These are phyloP conservation scores for Coregonus clupeaformis DNA, from an alignment of 2,113 vertebrate species.

Conservation along the genomic window DNA sequence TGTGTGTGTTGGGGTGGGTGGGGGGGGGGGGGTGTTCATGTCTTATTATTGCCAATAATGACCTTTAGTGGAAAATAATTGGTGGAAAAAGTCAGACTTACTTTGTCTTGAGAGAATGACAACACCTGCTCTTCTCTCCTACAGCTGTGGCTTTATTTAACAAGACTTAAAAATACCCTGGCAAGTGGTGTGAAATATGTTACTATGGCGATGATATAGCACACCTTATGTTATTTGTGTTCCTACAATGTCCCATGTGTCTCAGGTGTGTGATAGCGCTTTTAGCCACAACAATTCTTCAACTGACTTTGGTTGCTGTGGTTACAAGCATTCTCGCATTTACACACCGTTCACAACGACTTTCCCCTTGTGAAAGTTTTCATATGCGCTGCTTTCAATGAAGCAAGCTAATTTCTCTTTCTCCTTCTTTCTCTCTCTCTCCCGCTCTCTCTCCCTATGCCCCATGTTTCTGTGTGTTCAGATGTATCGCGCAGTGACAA, in stretches of 20 bases:
- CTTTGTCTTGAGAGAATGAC: not conserved
- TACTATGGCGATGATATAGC: slow-evolving; percentile 13
- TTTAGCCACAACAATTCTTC: not conserved
- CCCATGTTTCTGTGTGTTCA: slow-evolving; percentile 61
- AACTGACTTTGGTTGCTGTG: slow-evolving; percentile 9
- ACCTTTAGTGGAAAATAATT: not conserved
- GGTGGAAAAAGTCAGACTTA: not conserved
- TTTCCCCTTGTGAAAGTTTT: not conserved
- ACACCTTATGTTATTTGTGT: not conserved
- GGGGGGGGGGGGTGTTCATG: too few relatives aligned
- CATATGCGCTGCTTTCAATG: not conserved
- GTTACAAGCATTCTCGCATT: not conserved
- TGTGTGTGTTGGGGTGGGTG: slow-evolving; percentile 3
- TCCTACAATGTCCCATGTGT: not conserved
- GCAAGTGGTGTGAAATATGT: not conserved
- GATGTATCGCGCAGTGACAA: slow-evolving; percentile 96
- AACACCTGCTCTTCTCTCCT: not conserved
- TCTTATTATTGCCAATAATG: not conserved
- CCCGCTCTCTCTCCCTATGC: not conserved
- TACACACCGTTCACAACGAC: not conserved
- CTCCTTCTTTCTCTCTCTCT: not conserved
- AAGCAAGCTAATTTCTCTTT: not conserved
- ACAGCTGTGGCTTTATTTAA: not conserved
- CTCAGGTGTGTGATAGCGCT: not conserved
- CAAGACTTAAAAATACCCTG: not conserved